A percentile compares a stretch with the other conserved stretches of the same genome.
These are phyloP conservation scores for Sceloporus tristichus DNA, from an alignment of 2,113 vertebrate genomes.

Conservation along the genomic window DNA sequence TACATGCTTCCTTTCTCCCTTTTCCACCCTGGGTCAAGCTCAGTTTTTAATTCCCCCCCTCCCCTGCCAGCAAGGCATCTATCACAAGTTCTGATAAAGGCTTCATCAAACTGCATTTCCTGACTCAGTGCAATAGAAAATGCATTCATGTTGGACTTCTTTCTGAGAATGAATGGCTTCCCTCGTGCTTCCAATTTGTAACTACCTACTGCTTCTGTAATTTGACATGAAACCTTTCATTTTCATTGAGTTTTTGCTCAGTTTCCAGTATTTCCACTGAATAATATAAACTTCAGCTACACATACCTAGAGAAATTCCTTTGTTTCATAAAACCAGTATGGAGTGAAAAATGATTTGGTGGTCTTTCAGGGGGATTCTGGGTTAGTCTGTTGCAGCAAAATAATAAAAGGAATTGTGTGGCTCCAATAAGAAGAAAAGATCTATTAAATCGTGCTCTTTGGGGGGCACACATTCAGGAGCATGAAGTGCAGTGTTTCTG, in stretches of 20 bases:
- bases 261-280: not conserved
- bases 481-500: too few relatives aligned
- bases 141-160: not conserved
- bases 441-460: too few relatives aligned
- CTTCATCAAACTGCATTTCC: conserved; percentile 4
- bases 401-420: too few relatives aligned
- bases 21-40: not conserved
- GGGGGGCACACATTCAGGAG: too few relatives aligned
- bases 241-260: not conserved
- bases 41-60: not conserved
- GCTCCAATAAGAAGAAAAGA: too few relatives aligned
- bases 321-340: not conserved
- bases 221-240: not conserved
- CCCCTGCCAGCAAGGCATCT: not conserved
- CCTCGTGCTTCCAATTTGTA: not conserved
- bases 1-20: not conserved
- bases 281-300: not conserved
- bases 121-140: not conserved
- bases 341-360: not conserved
- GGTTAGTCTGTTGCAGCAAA: too few relatives aligned
- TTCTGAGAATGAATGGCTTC: not conserved
- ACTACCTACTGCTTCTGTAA: not conserved
- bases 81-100: not conserved
- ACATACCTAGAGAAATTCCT: not conserved
- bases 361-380: too few relatives aligned